Evolutionary conservation across 2,113 vertebrate genomes (phyloP).

Genomic region (Acanthisitta chloris): DNA sequence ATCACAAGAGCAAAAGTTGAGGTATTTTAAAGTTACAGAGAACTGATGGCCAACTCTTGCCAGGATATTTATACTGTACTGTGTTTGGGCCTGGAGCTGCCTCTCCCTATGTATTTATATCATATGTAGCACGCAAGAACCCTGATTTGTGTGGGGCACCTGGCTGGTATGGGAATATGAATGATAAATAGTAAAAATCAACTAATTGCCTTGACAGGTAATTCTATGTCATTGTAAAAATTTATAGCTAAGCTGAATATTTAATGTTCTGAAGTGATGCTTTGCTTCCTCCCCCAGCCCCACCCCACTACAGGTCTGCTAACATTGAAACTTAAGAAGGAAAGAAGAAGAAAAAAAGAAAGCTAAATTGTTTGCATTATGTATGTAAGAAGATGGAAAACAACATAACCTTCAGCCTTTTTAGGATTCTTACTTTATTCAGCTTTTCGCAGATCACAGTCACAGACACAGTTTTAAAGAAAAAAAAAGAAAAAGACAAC

Average conservation of each 20-base stretch:
- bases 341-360: not conserved
- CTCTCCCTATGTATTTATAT: not conserved
- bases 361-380: not conserved
- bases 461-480: not conserved
- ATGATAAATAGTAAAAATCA: not conserved
- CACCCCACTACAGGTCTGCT: not conserved
- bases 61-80: not conserved
- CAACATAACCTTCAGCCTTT: not conserved
- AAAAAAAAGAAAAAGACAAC: not conserved
- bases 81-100: not conserved
- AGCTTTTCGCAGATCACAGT: not conserved
- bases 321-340: not conserved
- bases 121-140: not conserved
- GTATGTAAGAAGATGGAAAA: not conserved
- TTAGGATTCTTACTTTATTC: not conserved
- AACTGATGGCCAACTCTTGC: not conserved
- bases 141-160: not conserved
- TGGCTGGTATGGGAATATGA: not conserved
- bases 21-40: not conserved
- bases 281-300: accelerated
- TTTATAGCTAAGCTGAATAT: not conserved
- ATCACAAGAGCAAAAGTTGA: not conserved
- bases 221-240: not conserved
- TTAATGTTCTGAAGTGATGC: not conserved
- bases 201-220: not conserved